phyloP scores from a whole-genome alignment of 2,797 vertebrate genomes.

The Rhabdophis nuchalis region DNA sequence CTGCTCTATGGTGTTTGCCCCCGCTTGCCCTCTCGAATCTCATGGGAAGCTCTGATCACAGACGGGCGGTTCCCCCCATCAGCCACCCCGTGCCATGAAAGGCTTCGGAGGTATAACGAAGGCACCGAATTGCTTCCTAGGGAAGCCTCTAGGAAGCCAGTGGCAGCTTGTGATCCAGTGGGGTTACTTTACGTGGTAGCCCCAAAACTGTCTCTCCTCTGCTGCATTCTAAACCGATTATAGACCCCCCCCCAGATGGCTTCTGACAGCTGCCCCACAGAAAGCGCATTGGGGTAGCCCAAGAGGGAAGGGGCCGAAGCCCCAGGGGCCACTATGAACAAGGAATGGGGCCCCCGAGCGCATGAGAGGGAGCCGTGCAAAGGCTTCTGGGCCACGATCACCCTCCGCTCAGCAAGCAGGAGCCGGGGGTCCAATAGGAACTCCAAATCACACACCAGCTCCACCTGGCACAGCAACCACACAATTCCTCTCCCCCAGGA shows the following conservation, averaged over 20 bases:
- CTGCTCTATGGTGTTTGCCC: background rate
- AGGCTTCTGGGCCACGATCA: no score
- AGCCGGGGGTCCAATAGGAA: background rate
- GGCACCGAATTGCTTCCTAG: fast-evolving
- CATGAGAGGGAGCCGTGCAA: no score
- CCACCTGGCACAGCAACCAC: no score
- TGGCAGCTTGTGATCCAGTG: background rate
- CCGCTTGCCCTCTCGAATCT: fast-evolving
- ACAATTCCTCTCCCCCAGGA: background rate
- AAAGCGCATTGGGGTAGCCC: background rate
- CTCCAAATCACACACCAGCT: no score
- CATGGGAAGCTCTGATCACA: background rate
- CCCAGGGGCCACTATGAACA: no score
- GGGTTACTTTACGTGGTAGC: background rate
- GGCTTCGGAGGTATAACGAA: background rate
- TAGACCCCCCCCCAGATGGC: background rate
- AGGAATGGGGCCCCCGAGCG: no score
- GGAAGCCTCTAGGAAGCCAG: background rate
- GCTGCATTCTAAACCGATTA: background rate
- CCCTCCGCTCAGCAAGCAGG: background rate
- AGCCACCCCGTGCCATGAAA: background rate
- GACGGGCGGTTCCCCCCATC: background rate
- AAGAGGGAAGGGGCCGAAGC: background rate
- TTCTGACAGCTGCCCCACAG: background rate
- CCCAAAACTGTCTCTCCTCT: background rate